Evolutionary conservation across 2,113 vertebrate species (phyloP), one percentile per base, ranked within the genome.

Genomic region (Periophthalmus modestus): DNA sequence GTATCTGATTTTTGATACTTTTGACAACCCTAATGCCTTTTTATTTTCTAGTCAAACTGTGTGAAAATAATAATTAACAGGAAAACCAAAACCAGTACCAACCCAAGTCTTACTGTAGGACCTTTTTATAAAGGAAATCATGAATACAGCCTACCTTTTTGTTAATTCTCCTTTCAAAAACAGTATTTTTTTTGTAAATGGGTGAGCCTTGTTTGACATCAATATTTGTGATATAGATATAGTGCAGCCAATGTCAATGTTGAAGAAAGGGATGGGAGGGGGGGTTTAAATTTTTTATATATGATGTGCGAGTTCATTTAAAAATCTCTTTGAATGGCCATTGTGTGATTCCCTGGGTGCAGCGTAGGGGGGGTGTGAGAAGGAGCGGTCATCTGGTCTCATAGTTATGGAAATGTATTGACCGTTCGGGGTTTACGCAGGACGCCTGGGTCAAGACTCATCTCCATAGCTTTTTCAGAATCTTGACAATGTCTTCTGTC

Each of bases 401-500:
- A 91, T 91, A 91, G 89, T 90, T 77, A 93, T 93, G 92, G 91
- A 91, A 93, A 93, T 93, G 82, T 73, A 68, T 83, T 71, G 82
- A 81, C 70, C 69, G 73, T 69, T 77, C 10, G 7, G 33, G 79
- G 87, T 78, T 88, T 79, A 87, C 28, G 71, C 67, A 71, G 14
- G 14, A 78, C 91, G 80, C 86, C 79, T 81, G 79, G 90, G 87
- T 83, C 79, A 71, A 77, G 52, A 46, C 65, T 57, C 68, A 55
- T 73, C 77, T 78, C 59, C 63, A 66, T 62, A 55, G 79, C 69
- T 71, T 11, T 73, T 71, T 62, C 59, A 34, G 2, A 69, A 69
- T 75, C 81, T 72, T 79, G 36, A 85, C 75, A 82, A 58, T 77
- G 66, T 13, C 16, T 18, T 1, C 39, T 77, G 68, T 80, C 68